These are phyloP conservation scores for Ormyrus pomaceus DNA, from an alignment of 2,888 invertebrate genomes.

Conservation along the genomic window DNA sequence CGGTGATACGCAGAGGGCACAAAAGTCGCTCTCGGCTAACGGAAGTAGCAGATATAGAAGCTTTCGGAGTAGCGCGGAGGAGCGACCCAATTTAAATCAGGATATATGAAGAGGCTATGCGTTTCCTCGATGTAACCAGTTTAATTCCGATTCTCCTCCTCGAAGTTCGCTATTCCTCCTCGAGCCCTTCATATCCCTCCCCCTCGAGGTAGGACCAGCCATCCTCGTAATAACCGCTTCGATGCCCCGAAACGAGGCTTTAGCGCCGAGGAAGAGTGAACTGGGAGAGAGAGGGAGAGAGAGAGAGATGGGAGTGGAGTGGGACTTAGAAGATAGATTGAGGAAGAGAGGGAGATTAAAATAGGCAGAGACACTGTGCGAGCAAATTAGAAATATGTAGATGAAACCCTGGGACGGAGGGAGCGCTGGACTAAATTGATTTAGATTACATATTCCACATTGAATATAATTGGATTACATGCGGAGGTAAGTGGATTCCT, in stretches of 20 bases:
- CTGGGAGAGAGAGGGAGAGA: background rate
- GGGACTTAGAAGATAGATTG: constrained; percentile 38
- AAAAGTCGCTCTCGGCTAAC: constrained; percentile 28
- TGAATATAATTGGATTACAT: background rate
- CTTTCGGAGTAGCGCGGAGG: constrained; percentile 2
- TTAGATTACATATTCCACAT: constrained; percentile 1
- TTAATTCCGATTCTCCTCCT: constrained; percentile 63
- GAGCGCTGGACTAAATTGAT: constrained; percentile 13
- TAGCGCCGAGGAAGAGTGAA: background rate
- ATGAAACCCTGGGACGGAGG: constrained; percentile 12
- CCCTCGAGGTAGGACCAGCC: background rate
- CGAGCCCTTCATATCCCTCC: background rate
- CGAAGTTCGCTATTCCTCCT: background rate
- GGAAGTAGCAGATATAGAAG: constrained; percentile 12
- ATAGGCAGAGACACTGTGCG: constrained; percentile 2
- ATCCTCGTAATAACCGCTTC: constrained; percentile 48
- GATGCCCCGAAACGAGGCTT: constrained; percentile 26
- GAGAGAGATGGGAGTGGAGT: background rate
- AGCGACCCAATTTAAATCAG: constrained; percentile 69
- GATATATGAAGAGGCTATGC: constrained; percentile 65
- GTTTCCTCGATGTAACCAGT: constrained; percentile 65
- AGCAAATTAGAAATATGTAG: constrained; percentile 53
- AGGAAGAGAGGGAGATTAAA: constrained; percentile 47
- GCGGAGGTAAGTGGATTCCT: too few species aligned
- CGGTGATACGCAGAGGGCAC: background rate